Evolutionary conservation across 2,797 vertebrate species (phyloP).

Genomic region (Notamacropus eugenii): DNA sequence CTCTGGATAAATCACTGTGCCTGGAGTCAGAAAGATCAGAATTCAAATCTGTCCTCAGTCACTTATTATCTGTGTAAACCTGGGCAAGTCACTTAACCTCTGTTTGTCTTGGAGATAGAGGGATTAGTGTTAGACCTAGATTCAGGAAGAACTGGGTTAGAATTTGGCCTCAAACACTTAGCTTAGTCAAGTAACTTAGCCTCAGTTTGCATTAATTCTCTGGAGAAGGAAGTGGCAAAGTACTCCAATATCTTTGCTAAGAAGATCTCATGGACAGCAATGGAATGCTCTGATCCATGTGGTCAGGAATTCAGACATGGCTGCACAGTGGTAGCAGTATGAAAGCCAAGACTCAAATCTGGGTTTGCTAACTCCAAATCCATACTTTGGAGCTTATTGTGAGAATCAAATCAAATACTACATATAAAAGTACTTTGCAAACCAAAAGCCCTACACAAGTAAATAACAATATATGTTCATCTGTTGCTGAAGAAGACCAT

Average conservation of each 20-base stretch:
- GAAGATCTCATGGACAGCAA: background rate
- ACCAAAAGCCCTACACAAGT: background rate
- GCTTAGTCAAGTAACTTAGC: background rate
- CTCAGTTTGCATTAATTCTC: background rate
- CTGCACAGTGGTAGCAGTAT: background rate
- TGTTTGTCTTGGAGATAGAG: background rate
- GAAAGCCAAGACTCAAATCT: background rate
- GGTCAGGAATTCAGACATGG: background rate
- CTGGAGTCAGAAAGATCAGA: background rate
- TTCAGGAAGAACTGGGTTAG: background rate
- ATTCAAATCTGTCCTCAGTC: background rate
- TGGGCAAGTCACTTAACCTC: background rate
- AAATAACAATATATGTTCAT: background rate
- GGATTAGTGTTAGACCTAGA: background rate
- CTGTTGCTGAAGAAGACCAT: too few species aligned
- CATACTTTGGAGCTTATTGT: background rate
- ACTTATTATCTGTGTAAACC: background rate
- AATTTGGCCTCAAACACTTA: background rate
- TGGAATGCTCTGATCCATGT: background rate
- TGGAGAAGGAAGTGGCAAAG: background rate
- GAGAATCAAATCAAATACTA: background rate
- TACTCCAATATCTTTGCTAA: background rate
- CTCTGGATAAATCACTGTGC: background rate
- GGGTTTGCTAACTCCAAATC: background rate
- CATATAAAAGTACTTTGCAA: background rate